Evolutionary conservation across 1,140 invertebrate genomes (phyloP), one percentile per base, ranked within the genome.

Genomic region (Oncopeltus fasciatus): DNA sequence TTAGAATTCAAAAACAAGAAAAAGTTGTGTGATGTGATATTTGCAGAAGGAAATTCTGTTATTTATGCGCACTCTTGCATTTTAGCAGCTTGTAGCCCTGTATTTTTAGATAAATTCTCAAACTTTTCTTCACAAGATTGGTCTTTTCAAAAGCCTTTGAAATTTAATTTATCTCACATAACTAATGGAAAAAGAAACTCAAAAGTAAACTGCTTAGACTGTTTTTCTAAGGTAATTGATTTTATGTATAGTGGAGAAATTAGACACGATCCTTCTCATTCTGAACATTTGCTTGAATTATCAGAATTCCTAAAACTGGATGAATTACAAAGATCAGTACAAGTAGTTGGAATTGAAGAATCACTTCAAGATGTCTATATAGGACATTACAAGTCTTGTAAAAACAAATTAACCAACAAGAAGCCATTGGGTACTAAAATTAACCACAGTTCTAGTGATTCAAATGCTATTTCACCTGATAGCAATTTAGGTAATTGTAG

Each of bases 181-280:
- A 63, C 57, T 26, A 59, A 59, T 21, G 49, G 46, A 12, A 63
- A 59, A 44, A 24, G 24, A 8, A 20, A 38, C 12, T 46, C 38
- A 27, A 59, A 63, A 49, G 57, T 47, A n/a, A 53, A 59, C 21
- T 63, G 62, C 33, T 33, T 59, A 14, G 44, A 47, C 5, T 63
- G 62, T 59, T 14, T 59, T 1, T 16, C n/a, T 1, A 44, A 59
- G 33, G 46, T 59, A 3, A 31, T 63, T 16, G 31, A 59, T 11
- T 63, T 59, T 38, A 11, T 63, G 2, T 63, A 63, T 49, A 63
- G 51, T 21, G 62, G 62, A 16, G 29, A 38, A 46, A 63, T 63
- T 24, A 24, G 49, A 2, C 16, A 44, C 2, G 44, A 38, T 16
- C 16, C 27, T 3, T 1, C 27, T 24, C 62, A 63, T 43, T 29